phyloP scores from a whole-genome alignment of 2,888 invertebrate species.

The Flexamia atlantica region DNA sequence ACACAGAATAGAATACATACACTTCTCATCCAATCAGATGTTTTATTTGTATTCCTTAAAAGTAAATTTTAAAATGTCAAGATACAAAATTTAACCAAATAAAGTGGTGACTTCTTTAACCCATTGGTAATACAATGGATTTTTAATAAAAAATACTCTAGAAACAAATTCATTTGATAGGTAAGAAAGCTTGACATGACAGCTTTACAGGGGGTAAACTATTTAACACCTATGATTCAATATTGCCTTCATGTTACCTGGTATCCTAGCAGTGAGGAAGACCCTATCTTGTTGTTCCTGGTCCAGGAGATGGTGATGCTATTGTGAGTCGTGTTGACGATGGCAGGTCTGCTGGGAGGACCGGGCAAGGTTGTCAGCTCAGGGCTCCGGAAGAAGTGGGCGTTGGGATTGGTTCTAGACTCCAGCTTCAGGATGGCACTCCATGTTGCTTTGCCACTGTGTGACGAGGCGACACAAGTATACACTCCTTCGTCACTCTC shows the following conservation, averaged over 20 bases:
- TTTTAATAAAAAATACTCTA: no score
- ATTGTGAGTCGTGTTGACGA: slow-evolving; percentile 85
- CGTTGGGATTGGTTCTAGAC: slow-evolving; percentile 88
- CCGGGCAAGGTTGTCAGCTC: slow-evolving; percentile 90
- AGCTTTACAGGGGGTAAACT: no score
- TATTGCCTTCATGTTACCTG: slow-evolving; percentile 74
- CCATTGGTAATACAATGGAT: no score
- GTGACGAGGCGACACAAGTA: slow-evolving; percentile 90
- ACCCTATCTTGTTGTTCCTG: slow-evolving; percentile 90
- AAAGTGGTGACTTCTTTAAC: no score
- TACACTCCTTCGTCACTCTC: slow-evolving; percentile 83
- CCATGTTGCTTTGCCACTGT: slow-evolving; percentile 94
- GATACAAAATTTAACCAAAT: no score
- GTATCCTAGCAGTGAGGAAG: slow-evolving; percentile 90
- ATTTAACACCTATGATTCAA: no score
- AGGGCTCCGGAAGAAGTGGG: slow-evolving; percentile 88
- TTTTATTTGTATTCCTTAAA: no score
- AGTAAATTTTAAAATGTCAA: no score
- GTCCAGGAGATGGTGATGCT: slow-evolving; percentile 91
- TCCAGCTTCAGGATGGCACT: slow-evolving; percentile 87
- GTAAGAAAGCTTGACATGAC: no score
- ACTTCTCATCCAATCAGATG: no score
- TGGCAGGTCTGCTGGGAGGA: slow-evolving; percentile 87
- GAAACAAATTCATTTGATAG: no score
- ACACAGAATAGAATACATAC: neutral